These are phyloP conservation scores for Brachyopa scutellaris DNA, from an alignment of 2,888 invertebrate species.

Conservation along the genomic window DNA sequence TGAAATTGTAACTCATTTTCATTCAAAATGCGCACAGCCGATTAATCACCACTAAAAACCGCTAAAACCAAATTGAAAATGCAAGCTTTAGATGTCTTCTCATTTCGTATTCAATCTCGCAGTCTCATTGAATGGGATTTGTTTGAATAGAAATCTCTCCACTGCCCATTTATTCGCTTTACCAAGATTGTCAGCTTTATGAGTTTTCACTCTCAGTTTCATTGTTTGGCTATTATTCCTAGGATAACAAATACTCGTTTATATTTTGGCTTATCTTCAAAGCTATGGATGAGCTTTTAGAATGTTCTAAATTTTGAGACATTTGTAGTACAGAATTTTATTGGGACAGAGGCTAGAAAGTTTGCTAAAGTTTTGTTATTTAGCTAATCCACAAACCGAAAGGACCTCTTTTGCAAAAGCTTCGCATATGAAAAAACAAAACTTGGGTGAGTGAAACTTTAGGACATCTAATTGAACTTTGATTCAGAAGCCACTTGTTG, in stretches of 20 bases:
- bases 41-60: conserved; percentile 8
- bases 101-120: not conserved
- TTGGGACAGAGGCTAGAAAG: no score
- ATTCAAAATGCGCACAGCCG: not conserved
- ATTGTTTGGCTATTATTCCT: not conserved
- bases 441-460: no score
- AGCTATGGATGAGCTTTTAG: not conserved
- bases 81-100: conserved; percentile 14
- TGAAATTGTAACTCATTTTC: conserved; percentile 1
- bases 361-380: no score
- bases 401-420: no score
- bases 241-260: conserved; percentile 17
- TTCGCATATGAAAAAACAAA: no score
- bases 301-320: not conserved
- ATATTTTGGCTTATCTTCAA: not conserved
- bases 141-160: conserved; percentile 11
- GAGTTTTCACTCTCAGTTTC: conserved; percentile 4
- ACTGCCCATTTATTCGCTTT: not conserved
- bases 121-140: not conserved
- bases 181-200: conserved; percentile 13
- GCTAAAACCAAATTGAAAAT: conserved; percentile 9
- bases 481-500: no score
- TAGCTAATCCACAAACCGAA: no score
- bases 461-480: no score
- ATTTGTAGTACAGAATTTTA: no score